phyloP scores from a whole-genome alignment of 2,888 invertebrate genomes.

The Bibio marci region DNA sequence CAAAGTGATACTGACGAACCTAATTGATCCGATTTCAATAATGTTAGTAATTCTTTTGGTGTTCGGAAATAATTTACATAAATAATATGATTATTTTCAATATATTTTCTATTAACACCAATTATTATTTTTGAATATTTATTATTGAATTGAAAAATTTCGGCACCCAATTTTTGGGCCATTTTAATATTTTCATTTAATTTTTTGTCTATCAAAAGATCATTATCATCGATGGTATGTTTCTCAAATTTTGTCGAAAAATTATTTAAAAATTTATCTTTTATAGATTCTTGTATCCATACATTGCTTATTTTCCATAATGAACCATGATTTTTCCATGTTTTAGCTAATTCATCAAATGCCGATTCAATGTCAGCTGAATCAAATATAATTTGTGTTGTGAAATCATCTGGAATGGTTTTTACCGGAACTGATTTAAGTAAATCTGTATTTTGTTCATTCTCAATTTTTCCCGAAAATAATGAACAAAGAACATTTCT shows the following conservation, averaged over 20 bases:
- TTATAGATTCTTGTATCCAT: constrained; percentile 19
- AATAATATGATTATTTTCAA: neutral
- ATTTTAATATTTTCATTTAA: neutral
- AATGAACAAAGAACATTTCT: too few species aligned
- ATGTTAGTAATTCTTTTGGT: neutral
- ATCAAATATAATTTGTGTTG: constrained; percentile 13
- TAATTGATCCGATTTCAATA: neutral
- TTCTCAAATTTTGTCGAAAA: neutral
- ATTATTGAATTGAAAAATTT: neutral
- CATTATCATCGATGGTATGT: neutral
- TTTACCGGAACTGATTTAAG: too few species aligned
- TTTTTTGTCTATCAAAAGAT: neutral
- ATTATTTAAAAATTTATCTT: neutral
- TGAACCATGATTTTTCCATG: constrained; percentile 17
- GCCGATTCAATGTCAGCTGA: constrained; percentile 21
- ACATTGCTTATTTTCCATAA: constrained; percentile 16
- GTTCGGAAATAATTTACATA: neutral
- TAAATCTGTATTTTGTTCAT: too few species aligned
- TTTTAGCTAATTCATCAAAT: constrained; percentile 15
- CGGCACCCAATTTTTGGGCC: neutral
- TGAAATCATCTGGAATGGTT: too few species aligned
- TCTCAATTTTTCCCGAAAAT: too few species aligned
- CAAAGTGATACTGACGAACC: constrained; percentile 18
- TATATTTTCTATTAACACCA: neutral
- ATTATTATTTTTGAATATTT: neutral